Percentiles rank a stretch among this genome's conserved stretches.
phyloP scores from a whole-genome alignment of 1,140 invertebrate genomes.

The Cotesia typhae region DNA sequence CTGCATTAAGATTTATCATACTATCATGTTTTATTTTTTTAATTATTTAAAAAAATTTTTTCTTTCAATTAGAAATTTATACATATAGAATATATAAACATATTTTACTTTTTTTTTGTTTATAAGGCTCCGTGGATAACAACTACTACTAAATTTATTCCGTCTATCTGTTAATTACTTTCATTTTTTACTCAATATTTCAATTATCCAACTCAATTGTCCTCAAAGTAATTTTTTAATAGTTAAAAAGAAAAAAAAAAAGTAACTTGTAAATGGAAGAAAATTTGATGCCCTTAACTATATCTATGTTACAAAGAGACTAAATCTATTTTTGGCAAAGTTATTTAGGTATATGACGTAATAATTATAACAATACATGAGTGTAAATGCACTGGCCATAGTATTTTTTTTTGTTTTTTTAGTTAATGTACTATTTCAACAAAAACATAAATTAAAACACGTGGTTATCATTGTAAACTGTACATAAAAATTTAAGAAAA shows the following conservation, averaged over 20 bases:
- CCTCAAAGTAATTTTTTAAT: slow-evolving; percentile 25
- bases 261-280: slow-evolving; percentile 43
- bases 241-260: slow-evolving; percentile 33
- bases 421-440: slow-evolving; percentile 59
- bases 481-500: slow-evolving; percentile 48
- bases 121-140: slow-evolving; percentile 60
- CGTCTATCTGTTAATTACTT: slow-evolving; percentile 40
- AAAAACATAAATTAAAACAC: slow-evolving; percentile 52
- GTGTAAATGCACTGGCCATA: slow-evolving; percentile 65
- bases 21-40: not conserved
- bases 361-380: slow-evolving; percentile 60
- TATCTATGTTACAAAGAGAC: slow-evolving; percentile 64
- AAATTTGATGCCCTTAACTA: slow-evolving; percentile 61
- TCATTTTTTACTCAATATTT: slow-evolving; percentile 1
- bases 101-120: slow-evolving; percentile 37
- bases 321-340: slow-evolving; percentile 68
- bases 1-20: not conserved
- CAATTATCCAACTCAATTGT: slow-evolving; percentile 8
- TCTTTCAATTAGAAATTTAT: slow-evolving; percentile 44
- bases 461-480: slow-evolving; percentile 52
- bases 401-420: slow-evolving; percentile 36
- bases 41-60: slow-evolving; percentile 13
- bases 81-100: slow-evolving; percentile 41
- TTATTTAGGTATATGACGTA: slow-evolving; percentile 64
- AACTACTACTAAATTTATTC: slow-evolving; percentile 54